A percentile compares a stretch with the other conserved stretches of the same genome.
phyloP scores from a whole-genome alignment of 2,113 vertebrate species.

The Nothocercus nigrocapillus region DNA sequence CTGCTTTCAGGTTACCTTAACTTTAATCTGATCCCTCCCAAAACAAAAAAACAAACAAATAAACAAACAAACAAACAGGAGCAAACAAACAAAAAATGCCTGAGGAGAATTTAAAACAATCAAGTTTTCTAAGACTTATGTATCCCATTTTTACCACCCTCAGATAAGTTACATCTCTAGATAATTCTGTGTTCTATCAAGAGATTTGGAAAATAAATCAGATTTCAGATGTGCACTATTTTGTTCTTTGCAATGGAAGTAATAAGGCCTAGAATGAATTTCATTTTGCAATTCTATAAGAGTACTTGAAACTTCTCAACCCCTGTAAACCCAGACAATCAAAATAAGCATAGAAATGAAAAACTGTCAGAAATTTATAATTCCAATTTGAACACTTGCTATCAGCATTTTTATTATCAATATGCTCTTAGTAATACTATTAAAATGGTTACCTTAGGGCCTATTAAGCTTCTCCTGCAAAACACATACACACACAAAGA shows the following conservation, averaged over 20 bases:
- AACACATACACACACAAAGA: neutral
- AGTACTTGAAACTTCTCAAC: neutral
- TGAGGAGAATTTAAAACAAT: neutral
- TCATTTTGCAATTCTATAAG: neutral
- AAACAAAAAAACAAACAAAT: too few relatives aligned
- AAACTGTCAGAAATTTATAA: neutral
- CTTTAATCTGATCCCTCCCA: neutral
- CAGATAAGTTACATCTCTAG: neutral
- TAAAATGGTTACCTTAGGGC: neutral
- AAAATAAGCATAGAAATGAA: neutral
- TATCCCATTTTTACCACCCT: neutral
- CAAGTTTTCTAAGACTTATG: neutral
- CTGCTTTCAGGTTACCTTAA: neutral
- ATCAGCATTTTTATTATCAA: neutral
- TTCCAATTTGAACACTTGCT: neutral
- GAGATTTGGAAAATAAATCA: neutral
- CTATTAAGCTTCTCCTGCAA: neutral
- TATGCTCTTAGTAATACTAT: neutral
- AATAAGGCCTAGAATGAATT: neutral
- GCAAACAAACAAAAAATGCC: neutral
- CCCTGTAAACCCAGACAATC: neutral
- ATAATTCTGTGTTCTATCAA: neutral
- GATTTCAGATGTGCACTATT: accelerated
- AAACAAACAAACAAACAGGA: too few relatives aligned
- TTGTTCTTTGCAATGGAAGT: neutral